phyloP scores from a whole-genome alignment of 2,888 invertebrate species.

The Poecilobothrus nobilitatus region DNA sequence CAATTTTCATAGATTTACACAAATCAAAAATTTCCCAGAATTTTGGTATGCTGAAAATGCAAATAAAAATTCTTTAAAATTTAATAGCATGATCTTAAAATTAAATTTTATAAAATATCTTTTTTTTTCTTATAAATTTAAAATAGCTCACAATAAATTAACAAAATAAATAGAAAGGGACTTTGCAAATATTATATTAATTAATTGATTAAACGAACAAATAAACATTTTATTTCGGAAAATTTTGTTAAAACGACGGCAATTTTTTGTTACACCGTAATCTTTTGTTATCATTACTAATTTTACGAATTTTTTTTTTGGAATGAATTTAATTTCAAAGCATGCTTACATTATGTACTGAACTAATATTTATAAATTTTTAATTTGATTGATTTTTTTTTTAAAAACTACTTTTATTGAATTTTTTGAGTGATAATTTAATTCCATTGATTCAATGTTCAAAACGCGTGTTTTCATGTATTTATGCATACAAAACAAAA shows the following conservation, averaged over 20 bases:
- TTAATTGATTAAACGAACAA: neutral
- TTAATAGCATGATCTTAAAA: neutral
- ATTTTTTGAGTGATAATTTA: too few species aligned
- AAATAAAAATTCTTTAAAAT: neutral
- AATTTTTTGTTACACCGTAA: slow-evolving; percentile 2
- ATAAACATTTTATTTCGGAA: slow-evolving; percentile 1
- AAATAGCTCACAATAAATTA: neutral
- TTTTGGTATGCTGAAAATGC: neutral
- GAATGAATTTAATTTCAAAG: neutral
- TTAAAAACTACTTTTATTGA: too few species aligned
- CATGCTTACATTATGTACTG: neutral
- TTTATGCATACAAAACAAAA: too few species aligned
- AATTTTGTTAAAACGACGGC: slow-evolving; percentile 8
- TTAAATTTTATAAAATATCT: neutral
- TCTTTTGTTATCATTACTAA: neutral
- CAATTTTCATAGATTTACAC: neutral
- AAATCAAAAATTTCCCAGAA: neutral
- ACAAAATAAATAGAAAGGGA: slow-evolving; percentile 1
- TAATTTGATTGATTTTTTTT: too few species aligned
- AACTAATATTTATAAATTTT: neutral
- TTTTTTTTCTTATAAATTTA: neutral
- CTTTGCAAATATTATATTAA: neutral
- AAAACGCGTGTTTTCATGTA: too few species aligned
- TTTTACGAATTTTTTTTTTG: neutral
- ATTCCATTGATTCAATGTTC: too few species aligned